Conservation (phyloP, 2,888 invertebrate species). For the Seira musarum region DNA sequence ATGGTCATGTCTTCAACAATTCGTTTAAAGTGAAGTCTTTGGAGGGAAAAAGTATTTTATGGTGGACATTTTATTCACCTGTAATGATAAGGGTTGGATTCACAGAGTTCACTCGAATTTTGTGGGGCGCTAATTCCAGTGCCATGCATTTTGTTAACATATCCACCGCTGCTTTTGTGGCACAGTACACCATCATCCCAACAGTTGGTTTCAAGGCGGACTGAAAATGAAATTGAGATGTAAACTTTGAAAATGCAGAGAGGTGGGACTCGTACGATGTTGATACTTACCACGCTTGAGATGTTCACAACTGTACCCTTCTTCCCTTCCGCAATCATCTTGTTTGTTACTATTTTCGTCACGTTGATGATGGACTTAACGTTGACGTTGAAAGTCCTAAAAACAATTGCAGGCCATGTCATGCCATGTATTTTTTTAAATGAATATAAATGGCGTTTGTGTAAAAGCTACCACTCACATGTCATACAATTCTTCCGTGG, state of each 20-base stretch:
- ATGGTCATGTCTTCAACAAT: too few species aligned
- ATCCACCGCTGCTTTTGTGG: slow-evolving; percentile 91
- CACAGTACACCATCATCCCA: slow-evolving; percentile 77
- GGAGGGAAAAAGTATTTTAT: background rate
- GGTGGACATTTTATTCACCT: slow-evolving; percentile 73
- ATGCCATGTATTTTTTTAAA: too few species aligned
- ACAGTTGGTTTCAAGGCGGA: slow-evolving; percentile 34
- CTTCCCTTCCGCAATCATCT: slow-evolving; percentile 80
- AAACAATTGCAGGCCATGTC: too few species aligned
- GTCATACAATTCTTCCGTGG: slow-evolving; percentile 3
- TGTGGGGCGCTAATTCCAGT: slow-evolving; percentile 83
- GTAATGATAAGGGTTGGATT: slow-evolving; percentile 97
- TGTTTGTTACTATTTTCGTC: slow-evolving; percentile 84
- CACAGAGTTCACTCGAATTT: slow-evolving; percentile 90
- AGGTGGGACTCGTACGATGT: too few species aligned
- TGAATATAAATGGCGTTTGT: too few species aligned
- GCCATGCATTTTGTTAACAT: slow-evolving; percentile 87
- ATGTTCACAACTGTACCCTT: slow-evolving; percentile 90
- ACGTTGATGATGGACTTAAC: slow-evolving; percentile 89
- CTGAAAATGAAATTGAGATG: slow-evolving; percentile 8
- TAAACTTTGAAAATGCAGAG: too few species aligned
- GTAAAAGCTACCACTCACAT: too few species aligned
- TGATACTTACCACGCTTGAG: slow-evolving; percentile 82
- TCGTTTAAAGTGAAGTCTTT: too few species aligned
- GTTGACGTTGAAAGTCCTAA: slow-evolving; percentile 78